Conservation (phyloP, 1,140 invertebrate species). For the Leguminivora glycinivorella region DNA sequence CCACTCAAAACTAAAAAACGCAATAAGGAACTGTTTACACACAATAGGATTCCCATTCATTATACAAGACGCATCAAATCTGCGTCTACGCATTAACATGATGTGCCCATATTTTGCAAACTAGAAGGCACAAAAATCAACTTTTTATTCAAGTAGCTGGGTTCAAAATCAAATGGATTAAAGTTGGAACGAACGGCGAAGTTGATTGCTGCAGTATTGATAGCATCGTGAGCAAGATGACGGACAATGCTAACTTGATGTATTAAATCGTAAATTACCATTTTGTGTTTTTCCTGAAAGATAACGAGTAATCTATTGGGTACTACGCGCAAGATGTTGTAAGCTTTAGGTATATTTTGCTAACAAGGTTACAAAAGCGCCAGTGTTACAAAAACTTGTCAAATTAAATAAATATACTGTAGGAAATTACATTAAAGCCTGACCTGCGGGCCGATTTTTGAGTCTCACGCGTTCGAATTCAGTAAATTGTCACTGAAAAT, state of each 20-base stretch:
- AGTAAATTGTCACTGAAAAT: too few species aligned
- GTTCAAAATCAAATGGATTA: background rate
- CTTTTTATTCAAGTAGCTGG: background rate
- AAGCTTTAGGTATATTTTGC: too few species aligned
- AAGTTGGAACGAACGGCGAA: background rate
- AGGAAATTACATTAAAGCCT: too few species aligned
- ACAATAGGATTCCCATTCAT: conserved; percentile 10
- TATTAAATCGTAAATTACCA: background rate
- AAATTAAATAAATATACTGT: too few species aligned
- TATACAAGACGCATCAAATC: background rate
- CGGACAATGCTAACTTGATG: conserved; percentile 11
- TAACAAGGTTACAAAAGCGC: too few species aligned
- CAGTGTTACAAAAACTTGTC: too few species aligned
- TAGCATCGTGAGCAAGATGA: background rate
- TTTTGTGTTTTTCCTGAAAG: background rate
- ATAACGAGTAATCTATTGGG: background rate
- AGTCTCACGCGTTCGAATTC: too few species aligned
- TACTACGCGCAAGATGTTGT: background rate
- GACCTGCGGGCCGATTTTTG: too few species aligned
- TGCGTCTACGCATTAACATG: background rate
- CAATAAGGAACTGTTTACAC: conserved; percentile 14
- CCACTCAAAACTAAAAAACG: background rate
- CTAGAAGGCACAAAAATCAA: background rate
- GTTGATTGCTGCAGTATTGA: background rate
- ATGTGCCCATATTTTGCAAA: background rate